Conservation (phyloP, 1,140 invertebrate genomes). For the Eupristina koningsbergeri region DNA sequence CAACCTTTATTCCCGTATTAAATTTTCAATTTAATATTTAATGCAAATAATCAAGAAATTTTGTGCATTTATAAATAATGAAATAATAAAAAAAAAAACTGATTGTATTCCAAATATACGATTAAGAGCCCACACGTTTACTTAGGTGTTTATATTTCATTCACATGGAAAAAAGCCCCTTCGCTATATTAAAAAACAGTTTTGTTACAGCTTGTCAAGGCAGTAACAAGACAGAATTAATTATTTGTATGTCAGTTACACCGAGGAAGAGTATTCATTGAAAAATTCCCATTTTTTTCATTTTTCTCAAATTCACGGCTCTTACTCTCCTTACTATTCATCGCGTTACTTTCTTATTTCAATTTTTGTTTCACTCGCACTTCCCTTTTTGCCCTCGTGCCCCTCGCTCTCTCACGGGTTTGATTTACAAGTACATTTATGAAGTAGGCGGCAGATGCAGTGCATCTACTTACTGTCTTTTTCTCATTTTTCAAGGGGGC, state of each 20-base stretch:
- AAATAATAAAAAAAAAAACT: too few species aligned
- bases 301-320: background rate
- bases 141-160: background rate
- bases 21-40: background rate
- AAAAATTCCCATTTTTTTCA: background rate
- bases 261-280: background rate
- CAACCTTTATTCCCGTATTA: background rate
- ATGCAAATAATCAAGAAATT: background rate
- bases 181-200: background rate
- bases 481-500: slow-evolving; percentile 35
- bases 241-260: slow-evolving; percentile 5
- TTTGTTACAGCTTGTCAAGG: slow-evolving; percentile 2
- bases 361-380: slow-evolving; percentile 6
- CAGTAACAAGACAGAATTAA: slow-evolving; percentile 24
- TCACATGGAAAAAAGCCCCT: background rate
- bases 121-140: too few species aligned
- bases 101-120: background rate
- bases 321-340: background rate
- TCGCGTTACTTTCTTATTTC: slow-evolving; percentile 25
- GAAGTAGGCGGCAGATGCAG: slow-evolving; percentile 65
- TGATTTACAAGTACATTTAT: slow-evolving; percentile 70
- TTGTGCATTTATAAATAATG: background rate
- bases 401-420: slow-evolving; percentile 34
- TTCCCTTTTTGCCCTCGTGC: background rate
- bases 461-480: slow-evolving; percentile 35